Evolutionary conservation across 1,140 invertebrate species (phyloP), one percentile per base, ranked within the genome.

Genomic region (Diplogasteroides magnus): DNA sequence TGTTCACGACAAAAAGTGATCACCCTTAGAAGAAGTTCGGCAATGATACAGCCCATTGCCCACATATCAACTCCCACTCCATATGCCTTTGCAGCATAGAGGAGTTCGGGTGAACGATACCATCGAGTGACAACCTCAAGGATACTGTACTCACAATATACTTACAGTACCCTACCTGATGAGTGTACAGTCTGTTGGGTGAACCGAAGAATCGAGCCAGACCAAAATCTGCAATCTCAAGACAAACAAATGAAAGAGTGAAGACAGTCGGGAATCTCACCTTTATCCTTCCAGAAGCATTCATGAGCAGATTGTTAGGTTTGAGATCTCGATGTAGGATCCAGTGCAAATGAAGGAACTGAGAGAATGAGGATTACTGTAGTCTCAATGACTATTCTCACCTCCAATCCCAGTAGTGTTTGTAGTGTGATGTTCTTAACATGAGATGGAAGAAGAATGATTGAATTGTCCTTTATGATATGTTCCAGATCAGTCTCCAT

Each of bases 291-390:
- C 97, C 97, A 79, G 91, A 87, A 61, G 88, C 87, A 85, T 97
- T 94, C 3, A 99, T 91, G 1, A 99, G 85, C 76, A 99, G 88
- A 87, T 99, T 99, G 83, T 98, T 98, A 13, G 97, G 97, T 84
- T 99, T 99, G 68, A 99, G 87, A 89, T 99, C 97, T 87, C 88
- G 74, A 83, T 99, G 97, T 28, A 99, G 85, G 77, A 99, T 95
- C 93, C 94, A 98, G 83, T 95, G 91, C 55, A 88, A 86, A 85
- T 99, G 97, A 6, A 99, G 85, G 86, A 96, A 98, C 85, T 48
- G 37, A 48, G 37, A 48, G 19, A 48, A 48, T 6, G 37, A 48
- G n/a, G n/a, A n/a, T n/a, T n/a, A n/a, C n/a, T n/a, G n/a, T n/a
- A n/a, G n/a, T n/a, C n/a, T n/a, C n/a, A n/a, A n/a, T n/a, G n/a